Evolutionary conservation across 2,888 invertebrate species (phyloP).

Genomic region (Cephus runcator): DNA sequence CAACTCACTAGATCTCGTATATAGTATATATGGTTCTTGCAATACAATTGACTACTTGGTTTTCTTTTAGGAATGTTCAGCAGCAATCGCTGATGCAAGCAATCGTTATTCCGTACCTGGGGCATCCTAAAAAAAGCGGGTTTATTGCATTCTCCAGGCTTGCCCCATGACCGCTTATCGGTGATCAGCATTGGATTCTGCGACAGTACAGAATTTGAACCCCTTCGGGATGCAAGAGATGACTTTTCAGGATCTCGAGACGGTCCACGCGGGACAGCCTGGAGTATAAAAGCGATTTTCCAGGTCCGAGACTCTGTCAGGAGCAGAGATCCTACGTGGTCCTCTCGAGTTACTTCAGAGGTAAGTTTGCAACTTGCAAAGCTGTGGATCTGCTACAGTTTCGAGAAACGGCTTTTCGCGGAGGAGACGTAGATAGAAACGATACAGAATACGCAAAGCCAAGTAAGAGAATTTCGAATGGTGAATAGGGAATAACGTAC

Average conservation of each 20-base stretch:
- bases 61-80: background rate
- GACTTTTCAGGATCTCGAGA: background rate
- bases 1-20: background rate
- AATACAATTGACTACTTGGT: background rate
- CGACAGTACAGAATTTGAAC: background rate
- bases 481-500: conserved; percentile 30
- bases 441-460: background rate
- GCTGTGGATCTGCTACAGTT: background rate
- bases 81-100: background rate
- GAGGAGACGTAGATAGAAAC: background rate
- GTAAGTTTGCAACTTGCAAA: background rate
- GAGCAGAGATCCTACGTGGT: background rate
- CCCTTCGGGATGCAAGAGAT: background rate
- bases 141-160: background rate
- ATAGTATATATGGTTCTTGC: background rate
- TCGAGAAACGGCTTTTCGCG: background rate
- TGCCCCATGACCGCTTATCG: background rate
- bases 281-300: background rate
- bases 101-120: background rate
- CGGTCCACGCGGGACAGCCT: conserved; percentile 4
- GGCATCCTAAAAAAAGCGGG: background rate
- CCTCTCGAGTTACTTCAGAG: background rate
- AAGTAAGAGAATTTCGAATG: background rate
- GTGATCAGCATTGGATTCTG: background rate
- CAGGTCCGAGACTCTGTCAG: background rate